Base-by-base conservation (phyloP, 2,888 invertebrate species). In the Athalia cordata region DNA sequence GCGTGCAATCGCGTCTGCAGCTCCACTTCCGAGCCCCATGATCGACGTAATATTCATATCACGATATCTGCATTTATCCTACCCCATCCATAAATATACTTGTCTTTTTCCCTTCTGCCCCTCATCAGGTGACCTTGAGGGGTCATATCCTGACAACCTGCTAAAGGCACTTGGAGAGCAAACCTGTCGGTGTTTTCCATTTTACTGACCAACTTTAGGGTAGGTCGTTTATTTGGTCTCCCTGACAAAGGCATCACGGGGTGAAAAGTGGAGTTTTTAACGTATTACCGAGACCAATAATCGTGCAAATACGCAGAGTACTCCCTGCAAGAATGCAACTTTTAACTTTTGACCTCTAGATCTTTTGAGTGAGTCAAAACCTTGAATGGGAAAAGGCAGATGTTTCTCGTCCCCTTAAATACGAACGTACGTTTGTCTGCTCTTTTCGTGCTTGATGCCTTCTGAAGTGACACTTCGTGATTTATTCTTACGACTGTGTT, bases 1-100 rank as follows among this genome's bases (percentile, higher is more conserved):
- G 78, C 76, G 77, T 78, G 55, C 52, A 79, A 77, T 77, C 78
- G 80, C 62, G 62, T 75, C 49, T 72, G 47, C 59, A 45, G 57
- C 13, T 72, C 8, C 5, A 13, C 45, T 5, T 47, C n/a, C 47
- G 9, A 49, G 47, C 49, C 5, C 13, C 13, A 13, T 61, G n/a
- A 6, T 11, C 9, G n/a, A 61, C 61, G 61, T 29, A 29, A 29
- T 29, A 29, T 29, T 29, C 29, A 29, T 29, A 29, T 29, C 29
- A 29, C 29, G 29, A 29, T 29, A 29, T 29, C 29, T 47, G 47
- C 43, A 47, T 65, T 65, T 47, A 47, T 47, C 45, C 47, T 43
- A 6, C 47, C n/a, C 5, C 5, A 1, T 67, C 4, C 8, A 7
- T 50, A n/a, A 13, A 13, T 50, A 7, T 8, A n/a, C 13, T 13